Evolutionary conservation across 2,113 vertebrate species (phyloP), one percentile per base, ranked within the genome.

Genomic region (Alaudala cheleensis): DNA sequence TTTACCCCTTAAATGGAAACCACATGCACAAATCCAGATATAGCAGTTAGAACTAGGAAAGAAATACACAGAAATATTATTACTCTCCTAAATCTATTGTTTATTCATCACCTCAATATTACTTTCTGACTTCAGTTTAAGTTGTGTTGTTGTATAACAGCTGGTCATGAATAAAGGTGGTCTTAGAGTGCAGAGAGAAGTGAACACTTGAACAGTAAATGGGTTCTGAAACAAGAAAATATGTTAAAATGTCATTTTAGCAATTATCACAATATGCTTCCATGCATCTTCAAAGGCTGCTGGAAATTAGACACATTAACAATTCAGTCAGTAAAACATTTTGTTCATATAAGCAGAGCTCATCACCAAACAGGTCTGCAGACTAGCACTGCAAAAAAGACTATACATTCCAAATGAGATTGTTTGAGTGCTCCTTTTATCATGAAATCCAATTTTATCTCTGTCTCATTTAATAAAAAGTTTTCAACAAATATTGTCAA

Each of bases 361-460:
- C 95, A 94, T 93, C 90, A 92, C 53, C 91, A 83, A 82, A 37
- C 14, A 64, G 45, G 76, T 73, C 66, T 37, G 25, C 56, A 83
- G 62, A 90, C 7, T 64, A 14, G 39, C 72, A 28, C 31, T 47
- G 54, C 80, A 88, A 76, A 95, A 94, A 80, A 84, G 47, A 77
- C 91, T 93, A 80, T 93, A 94, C 69, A 33, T 92, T 94, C 92
- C 96, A 96, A 92, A 96, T 95, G 58, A 96, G 92, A 96, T 86
- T 86, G 80, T 80, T 91, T 93, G 89, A 97, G 84, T 81, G 72
- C 54, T 94, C 58, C 95, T 97, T 96, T 96, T 95, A 94, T 92
- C 96, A 93, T 64, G 34, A 93, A 97, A 98, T 96, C 93, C 76
- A 96, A 92, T 97, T 97, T 97, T 93, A 94, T 76, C 51, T 92